A percentile compares a stretch with the other conserved stretches of the same genome.
These are phyloP conservation scores for Eubucco bourcierii DNA, from an alignment of 2,113 vertebrate species.

Conservation along the genomic window DNA sequence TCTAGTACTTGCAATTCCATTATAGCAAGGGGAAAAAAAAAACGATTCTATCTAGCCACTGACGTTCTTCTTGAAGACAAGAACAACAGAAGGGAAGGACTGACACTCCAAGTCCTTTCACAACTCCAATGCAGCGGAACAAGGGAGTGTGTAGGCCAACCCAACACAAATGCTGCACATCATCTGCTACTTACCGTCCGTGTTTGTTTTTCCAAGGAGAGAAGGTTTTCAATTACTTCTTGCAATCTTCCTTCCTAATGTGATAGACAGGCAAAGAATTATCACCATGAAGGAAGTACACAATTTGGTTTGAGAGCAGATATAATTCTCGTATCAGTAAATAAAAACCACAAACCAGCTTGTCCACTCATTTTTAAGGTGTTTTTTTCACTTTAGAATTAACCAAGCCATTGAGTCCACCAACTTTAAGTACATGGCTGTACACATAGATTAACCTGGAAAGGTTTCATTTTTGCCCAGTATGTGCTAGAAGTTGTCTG, in stretches of 20 bases:
- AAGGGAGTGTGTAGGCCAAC: fast-evolving
- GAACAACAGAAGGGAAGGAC: background rate
- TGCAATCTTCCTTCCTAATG: conserved; percentile 93
- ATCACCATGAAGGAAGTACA: background rate
- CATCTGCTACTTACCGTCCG: conserved; percentile 84
- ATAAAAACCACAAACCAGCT: background rate
- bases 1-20: background rate
- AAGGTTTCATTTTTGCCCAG: background rate
- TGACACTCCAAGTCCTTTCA: background rate
- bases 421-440: background rate
- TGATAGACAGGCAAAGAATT: conserved; percentile 6
- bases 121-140: fast-evolving
- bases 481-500: background rate
- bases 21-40: background rate
- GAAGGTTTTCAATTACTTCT: conserved; percentile 93
- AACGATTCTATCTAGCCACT: background rate
- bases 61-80: background rate
- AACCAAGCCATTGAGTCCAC: background rate
- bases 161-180: background rate
- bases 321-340: background rate
- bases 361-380: background rate
- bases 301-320: background rate
- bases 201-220: conserved; percentile 97
- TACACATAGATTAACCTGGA: background rate
- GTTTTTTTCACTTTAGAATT: background rate